phyloP scores from a whole-genome alignment of 35 echinoderm and acorn worm species.

The Ophioderma brevispina region DNA sequence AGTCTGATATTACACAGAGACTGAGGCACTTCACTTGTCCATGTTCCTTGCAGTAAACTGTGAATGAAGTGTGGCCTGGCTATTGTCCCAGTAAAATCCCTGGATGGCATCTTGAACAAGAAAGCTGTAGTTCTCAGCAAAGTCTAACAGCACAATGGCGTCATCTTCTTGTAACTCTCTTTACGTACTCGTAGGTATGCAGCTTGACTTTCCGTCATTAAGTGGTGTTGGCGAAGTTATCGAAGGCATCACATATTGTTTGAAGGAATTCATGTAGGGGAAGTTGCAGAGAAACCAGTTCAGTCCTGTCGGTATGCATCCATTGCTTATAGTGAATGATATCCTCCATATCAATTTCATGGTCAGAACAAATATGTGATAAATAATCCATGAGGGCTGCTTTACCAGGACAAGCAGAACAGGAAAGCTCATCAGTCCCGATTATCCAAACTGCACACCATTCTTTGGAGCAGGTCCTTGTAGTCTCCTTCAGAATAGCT shows the following conservation, averaged over 20 bases:
- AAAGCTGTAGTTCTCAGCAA: slow-evolving; percentile 8
- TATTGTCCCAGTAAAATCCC: slow-evolving; percentile 21
- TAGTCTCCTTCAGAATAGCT: too few relatives aligned
- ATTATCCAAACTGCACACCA: too few relatives aligned
- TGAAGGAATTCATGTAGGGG: background rate
- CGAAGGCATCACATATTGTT: background rate
- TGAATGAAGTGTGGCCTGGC: slow-evolving; percentile 3
- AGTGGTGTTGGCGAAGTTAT: background rate
- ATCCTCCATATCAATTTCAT: too few relatives aligned
- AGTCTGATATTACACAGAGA: background rate
- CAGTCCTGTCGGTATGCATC: background rate
- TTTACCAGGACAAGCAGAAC: too few relatives aligned
- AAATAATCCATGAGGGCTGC: too few relatives aligned
- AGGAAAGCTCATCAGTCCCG: too few relatives aligned
- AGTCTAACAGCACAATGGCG: slow-evolving; percentile 4
- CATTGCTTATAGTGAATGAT: background rate
- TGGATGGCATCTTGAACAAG: slow-evolving; percentile 23
- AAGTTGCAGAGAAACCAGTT: background rate
- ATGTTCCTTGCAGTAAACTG: slow-evolving; percentile 13
- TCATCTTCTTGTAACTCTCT: background rate
- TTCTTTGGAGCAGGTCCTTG: too few relatives aligned
- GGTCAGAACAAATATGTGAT: too few relatives aligned
- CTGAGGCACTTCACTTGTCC: background rate
- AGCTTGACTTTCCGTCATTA: background rate
- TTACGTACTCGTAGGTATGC: background rate